Conservation (phyloP, 2,797 vertebrate genomes). For the Pangasius djambal region DNA sequence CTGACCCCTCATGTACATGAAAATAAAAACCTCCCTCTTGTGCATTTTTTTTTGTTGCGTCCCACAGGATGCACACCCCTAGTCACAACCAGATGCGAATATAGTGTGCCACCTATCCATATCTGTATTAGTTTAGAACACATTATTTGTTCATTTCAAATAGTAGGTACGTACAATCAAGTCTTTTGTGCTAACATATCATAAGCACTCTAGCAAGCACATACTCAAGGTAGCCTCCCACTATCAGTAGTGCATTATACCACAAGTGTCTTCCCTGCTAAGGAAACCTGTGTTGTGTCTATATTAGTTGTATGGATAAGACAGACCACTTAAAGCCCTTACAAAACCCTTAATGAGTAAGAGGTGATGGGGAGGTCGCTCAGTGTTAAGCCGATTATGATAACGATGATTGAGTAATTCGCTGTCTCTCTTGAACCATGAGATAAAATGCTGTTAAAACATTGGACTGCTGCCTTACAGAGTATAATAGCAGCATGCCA, state of each 20-base stretch:
- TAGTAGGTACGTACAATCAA: not conserved
- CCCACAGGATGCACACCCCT: not conserved
- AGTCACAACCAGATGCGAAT: not conserved
- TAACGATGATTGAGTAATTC: slow-evolving; percentile 43
- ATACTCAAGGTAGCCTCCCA: not conserved
- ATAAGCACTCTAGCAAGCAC: not conserved
- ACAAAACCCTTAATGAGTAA: slow-evolving; percentile 33
- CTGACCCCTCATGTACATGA: not conserved
- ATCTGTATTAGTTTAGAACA: not conserved
- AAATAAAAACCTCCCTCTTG: not conserved
- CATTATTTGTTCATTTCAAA: not conserved
- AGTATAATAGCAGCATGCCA: slow-evolving; percentile 14
- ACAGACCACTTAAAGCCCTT: slow-evolving; percentile 4
- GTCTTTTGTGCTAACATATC: not conserved
- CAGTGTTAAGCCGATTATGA: slow-evolving; percentile 37
- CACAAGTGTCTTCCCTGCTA: not conserved
- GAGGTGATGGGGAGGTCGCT: slow-evolving; percentile 21
- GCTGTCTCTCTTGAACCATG: slow-evolving; percentile 32
- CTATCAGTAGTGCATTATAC: not conserved
- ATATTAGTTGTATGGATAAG: slow-evolving; percentile 13
- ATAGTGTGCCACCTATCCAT: not conserved
- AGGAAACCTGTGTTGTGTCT: not conserved
- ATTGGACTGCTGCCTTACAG: slow-evolving; percentile 21
- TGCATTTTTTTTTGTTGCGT: not conserved
- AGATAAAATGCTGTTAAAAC: slow-evolving; percentile 32